These are phyloP conservation scores for Mythimna loreyi DNA, from an alignment of 2,888 invertebrate species.

Conservation along the genomic window DNA sequence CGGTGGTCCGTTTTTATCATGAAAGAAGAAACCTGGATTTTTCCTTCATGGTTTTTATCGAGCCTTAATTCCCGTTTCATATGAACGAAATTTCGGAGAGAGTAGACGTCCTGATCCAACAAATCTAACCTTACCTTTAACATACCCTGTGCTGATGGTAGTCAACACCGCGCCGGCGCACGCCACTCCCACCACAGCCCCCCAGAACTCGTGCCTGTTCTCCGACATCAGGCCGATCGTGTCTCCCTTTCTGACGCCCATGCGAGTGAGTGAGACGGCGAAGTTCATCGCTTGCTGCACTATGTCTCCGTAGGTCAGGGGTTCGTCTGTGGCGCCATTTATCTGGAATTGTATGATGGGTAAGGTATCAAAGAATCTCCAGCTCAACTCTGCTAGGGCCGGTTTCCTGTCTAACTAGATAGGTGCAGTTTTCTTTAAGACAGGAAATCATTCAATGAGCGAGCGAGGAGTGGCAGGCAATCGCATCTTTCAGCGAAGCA, in stretches of 20 bases:
- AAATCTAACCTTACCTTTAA: slow-evolving; percentile 64
- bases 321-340: slow-evolving; percentile 77
- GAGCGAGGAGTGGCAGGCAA: too few species aligned
- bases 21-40: too few species aligned
- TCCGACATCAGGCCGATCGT: slow-evolving; percentile 79
- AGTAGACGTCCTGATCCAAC: too few species aligned
- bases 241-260: slow-evolving; percentile 82
- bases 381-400: too few species aligned
- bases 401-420: too few species aligned
- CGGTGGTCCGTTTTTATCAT: too few species aligned
- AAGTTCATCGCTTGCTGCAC: slow-evolving; percentile 79
- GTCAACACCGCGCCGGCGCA: slow-evolving; percentile 78
- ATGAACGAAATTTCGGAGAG: too few species aligned
- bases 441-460: too few species aligned
- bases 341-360: slow-evolving; percentile 72
- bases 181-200: slow-evolving; percentile 72
- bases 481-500: too few species aligned
- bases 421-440: too few species aligned
- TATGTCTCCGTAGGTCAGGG: slow-evolving; percentile 72
- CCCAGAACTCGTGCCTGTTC: slow-evolving; percentile 78
- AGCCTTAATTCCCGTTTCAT: too few species aligned
- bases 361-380: not conserved
- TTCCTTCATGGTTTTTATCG: too few species aligned
- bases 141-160: slow-evolving; percentile 74
- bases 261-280: slow-evolving; percentile 78